Conservation (phyloP, 37 sponge, comb jelly and placozoan genomes). For the Aphrocallistes beatrix region DNA sequence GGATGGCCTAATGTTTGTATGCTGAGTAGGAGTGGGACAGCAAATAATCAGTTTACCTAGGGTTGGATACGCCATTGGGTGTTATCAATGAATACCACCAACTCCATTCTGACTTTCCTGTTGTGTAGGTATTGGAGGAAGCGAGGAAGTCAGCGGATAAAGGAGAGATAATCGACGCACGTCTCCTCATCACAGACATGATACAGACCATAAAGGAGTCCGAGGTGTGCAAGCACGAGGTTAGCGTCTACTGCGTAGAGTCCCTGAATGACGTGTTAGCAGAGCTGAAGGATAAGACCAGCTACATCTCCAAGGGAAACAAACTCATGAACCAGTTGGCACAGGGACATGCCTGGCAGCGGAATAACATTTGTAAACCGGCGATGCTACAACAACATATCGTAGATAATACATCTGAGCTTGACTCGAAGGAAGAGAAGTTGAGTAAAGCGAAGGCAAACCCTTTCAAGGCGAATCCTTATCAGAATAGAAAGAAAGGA, state of each 20-base stretch:
- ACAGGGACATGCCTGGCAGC: conserved; percentile 10
- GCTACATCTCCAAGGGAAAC: background rate
- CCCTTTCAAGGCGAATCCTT: background rate
- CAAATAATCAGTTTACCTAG: too few species aligned
- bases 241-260: background rate
- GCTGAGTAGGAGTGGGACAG: too few species aligned
- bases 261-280: background rate
- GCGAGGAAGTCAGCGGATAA: background rate
- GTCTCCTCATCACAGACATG: background rate
- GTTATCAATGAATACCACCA: too few species aligned
- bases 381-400: background rate
- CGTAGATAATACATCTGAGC: background rate
- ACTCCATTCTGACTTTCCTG: too few species aligned
- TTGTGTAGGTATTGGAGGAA: background rate
- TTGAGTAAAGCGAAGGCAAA: background rate
- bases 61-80: too few species aligned
- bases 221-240: background rate
- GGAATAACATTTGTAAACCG: background rate
- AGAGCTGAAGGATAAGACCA: background rate
- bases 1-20: too few species aligned
- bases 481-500: conserved; percentile 11
- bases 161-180: background rate
- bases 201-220: background rate
- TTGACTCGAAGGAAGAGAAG: background rate
- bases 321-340: conserved; percentile 13